These are phyloP conservation scores for Mastacembelus armatus DNA, from an alignment of 2,797 vertebrate genomes.

Conservation along the genomic window DNA sequence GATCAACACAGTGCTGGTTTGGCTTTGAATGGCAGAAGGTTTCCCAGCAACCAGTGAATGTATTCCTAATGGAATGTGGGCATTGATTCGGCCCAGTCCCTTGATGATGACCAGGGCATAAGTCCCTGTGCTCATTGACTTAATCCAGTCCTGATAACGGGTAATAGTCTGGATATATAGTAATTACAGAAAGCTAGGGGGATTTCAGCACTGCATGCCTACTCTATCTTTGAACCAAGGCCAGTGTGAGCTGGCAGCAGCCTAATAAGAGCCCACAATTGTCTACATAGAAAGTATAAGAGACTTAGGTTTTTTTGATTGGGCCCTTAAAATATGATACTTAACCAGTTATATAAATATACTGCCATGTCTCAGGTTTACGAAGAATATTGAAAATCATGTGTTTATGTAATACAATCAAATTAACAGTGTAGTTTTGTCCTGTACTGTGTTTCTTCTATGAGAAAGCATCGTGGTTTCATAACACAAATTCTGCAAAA, in stretches of 20 bases:
- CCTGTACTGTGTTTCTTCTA: neutral
- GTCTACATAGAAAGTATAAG: conserved; percentile 15
- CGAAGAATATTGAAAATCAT: neutral
- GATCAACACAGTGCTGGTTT: conserved; percentile 43
- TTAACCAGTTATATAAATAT: neutral
- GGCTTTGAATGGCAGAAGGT: conserved; percentile 19
- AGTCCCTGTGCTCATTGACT: conserved; percentile 76
- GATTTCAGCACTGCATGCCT: conserved; percentile 58
- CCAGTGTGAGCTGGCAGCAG: conserved; percentile 47
- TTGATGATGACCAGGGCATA: conserved; percentile 67
- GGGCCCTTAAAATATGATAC: conserved; percentile 5
- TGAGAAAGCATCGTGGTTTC: neutral
- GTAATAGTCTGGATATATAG: conserved; percentile 78
- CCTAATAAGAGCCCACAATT: conserved; percentile 38
- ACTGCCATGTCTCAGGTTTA: neutral
- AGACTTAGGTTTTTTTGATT: conserved; percentile 15
- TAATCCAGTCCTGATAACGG: conserved; percentile 77
- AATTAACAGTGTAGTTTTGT: neutral
- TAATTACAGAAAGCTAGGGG: conserved; percentile 76
- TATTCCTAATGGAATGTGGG: conserved; percentile 48
- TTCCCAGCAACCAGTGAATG: conserved; percentile 46
- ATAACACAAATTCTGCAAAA: neutral
- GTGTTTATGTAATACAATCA: neutral
- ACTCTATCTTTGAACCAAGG: conserved; percentile 73
- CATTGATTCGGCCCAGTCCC: conserved; percentile 61